These are phyloP conservation scores for Tortricodes alternella DNA, from an alignment of 2,888 invertebrate genomes.

Conservation along the genomic window DNA sequence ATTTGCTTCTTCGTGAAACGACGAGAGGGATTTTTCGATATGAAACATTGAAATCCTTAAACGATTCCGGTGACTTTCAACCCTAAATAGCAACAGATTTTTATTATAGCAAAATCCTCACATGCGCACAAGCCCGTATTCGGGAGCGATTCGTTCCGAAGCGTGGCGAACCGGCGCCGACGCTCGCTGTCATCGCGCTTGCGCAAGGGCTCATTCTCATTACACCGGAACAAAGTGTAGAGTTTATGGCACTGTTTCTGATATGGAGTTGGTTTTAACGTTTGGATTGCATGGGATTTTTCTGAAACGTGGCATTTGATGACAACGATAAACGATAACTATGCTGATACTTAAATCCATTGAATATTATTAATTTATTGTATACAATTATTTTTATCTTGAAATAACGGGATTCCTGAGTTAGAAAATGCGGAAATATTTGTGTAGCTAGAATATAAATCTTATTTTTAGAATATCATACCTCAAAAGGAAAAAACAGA, in stretches of 20 bases:
- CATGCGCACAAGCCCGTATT: constrained; percentile 64
- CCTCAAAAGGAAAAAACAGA: too few relatives aligned
- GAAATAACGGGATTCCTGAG: too few relatives aligned
- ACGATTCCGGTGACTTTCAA: background rate
- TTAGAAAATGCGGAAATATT: too few relatives aligned
- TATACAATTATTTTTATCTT: too few relatives aligned
- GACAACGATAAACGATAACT: background rate
- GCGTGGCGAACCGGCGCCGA: constrained; percentile 65
- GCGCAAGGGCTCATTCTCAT: constrained; percentile 76
- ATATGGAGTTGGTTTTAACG: constrained; percentile 40
- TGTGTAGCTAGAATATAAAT: too few relatives aligned
- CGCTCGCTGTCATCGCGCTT: constrained; percentile 61
- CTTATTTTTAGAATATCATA: too few relatives aligned
- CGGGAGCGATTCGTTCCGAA: constrained; percentile 70
- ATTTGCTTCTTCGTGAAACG: too few relatives aligned
- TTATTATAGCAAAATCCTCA: constrained; percentile 52
- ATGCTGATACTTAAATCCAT: too few relatives aligned
- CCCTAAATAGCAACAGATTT: constrained; percentile 19
- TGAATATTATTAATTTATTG: too few relatives aligned
- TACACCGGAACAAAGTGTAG: constrained; percentile 70
- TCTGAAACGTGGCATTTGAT: background rate
- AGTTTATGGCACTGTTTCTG: constrained; percentile 34
- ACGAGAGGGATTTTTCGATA: too few relatives aligned
- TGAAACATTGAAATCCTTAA: background rate
- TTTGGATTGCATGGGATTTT: background rate